Conservation (phyloP, 1,140 invertebrate species). For the Reticulitermes speratus region DNA sequence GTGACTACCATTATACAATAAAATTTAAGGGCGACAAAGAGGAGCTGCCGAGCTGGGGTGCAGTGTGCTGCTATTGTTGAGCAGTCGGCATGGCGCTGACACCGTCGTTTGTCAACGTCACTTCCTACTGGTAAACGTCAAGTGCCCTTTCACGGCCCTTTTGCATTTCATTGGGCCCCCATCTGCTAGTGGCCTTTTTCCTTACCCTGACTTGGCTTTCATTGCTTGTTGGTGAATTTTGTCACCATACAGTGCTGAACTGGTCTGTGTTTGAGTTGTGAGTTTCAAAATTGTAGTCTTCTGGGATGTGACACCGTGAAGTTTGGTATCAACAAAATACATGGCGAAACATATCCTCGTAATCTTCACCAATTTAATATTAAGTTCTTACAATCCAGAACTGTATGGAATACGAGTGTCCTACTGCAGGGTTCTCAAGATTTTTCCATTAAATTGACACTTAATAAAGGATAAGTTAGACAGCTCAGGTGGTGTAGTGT, state of each 20-base stretch:
- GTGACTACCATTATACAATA: not conserved
- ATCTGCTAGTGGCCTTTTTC: not conserved
- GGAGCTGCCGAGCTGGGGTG: not conserved
- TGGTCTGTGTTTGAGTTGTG: not conserved
- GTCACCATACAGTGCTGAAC: not conserved
- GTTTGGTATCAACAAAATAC: no score
- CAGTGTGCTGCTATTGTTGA: not conserved
- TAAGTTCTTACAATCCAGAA: no score
- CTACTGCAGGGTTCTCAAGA: no score
- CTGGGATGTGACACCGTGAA: no score
- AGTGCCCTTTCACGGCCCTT: conserved; percentile 1
- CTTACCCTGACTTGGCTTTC: not conserved
- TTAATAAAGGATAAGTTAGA: no score
- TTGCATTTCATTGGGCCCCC: conserved; percentile 13
- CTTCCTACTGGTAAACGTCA: not conserved
- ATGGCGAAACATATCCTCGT: no score
- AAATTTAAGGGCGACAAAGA: conserved; percentile 3
- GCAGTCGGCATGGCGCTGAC: not conserved
- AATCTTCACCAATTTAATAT: no score
- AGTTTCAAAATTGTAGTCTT: no score
- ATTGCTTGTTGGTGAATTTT: not conserved
- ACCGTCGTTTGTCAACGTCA: conserved; percentile 17
- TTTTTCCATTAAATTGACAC: no score
- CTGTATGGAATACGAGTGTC: no score
- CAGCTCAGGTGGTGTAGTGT: no score